These are phyloP conservation scores for Atrina japonica DNA, from an alignment of 2,888 invertebrate species.

Conservation along the genomic window DNA sequence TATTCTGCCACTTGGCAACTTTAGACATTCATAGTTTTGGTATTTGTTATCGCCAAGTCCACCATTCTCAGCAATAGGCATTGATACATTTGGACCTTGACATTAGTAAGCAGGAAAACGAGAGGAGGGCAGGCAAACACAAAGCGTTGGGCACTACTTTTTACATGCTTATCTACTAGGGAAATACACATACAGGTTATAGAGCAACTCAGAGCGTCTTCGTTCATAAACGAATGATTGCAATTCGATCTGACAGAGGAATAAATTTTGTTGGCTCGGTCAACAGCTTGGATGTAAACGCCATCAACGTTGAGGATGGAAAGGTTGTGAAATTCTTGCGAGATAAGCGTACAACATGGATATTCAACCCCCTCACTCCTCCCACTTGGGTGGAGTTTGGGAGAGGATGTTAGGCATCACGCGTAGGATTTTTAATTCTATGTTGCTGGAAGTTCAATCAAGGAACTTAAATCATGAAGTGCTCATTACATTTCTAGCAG, in stretches of 20 bases:
- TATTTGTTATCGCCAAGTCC: no score
- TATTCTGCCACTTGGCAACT: no score
- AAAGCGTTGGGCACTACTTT: no score
- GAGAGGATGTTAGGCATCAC: constrained; percentile 37
- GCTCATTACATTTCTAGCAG: constrained; percentile 36
- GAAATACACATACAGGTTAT: no score
- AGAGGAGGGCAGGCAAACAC: no score
- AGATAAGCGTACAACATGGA: constrained; percentile 12
- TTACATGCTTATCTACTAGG: no score
- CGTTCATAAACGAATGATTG: no score
- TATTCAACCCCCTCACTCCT: constrained; percentile 35
- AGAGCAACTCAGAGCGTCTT: no score
- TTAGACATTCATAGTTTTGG: no score
- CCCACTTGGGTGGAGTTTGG: constrained; percentile 45
- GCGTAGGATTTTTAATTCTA: constrained; percentile 14
- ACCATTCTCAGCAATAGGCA: no score
- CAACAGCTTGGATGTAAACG: constrained; percentile 6
- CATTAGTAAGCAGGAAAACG: no score
- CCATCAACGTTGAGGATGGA: constrained; percentile 13
- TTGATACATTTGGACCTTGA: no score
- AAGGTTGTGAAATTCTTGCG: neutral
- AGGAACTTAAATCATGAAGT: constrained; percentile 41
- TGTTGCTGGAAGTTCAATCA: neutral
- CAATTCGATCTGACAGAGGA: constrained; percentile 36
- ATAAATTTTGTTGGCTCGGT: constrained; percentile 33